Base-by-base conservation (phyloP, 2,113 vertebrate genomes). In the Microcebus tavaratra region DNA sequence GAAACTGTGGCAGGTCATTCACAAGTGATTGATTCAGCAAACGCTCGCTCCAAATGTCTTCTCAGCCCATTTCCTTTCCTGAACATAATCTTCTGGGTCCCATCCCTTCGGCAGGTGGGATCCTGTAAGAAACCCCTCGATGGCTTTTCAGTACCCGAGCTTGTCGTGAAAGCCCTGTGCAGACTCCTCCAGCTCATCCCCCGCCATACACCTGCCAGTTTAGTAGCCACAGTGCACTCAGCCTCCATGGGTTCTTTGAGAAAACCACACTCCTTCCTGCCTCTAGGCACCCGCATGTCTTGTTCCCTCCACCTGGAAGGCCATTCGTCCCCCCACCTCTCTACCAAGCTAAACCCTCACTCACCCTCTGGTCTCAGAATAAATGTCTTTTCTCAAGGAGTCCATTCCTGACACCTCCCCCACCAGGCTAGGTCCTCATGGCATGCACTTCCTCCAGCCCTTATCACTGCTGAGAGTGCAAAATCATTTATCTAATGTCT, bases 1-100 rank as follows among this genome's bases (percentile, higher is more conserved):
- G 4, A 11, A 18, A 50, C 20, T 8, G 0, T 1, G 14, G 12
- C 0, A 5, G 10, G 8, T 36, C 36, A 4, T 29, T 68, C 55
- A 14, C 23, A 42, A 25, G 15, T 4, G 29, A 29, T 53, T 53
- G 50, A 53, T 1, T 15, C 1, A 0, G 59, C 2, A 1, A 59
- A 29, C 1, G 2, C 1, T 5, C 4, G 1, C 17, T 29, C 57
- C 48, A 31, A 17, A 5, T 1, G 15, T 18, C 70, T 42, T 67
- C 55, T 5, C 9, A 18, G 8, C 36, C 61, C 1, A 4, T 2
- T 12, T 34, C 53, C 39, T 3, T 4, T 14, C 48, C 63, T 9
- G 27, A 10, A 29, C 34, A 34, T 8, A 9, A 18, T 73, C 20
- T 59, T 36, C 10, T 75, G 29, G 63, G 11, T 36, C 11, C 55